phyloP scores from a whole-genome alignment of 2,113 vertebrate genomes.

The Dromiciops gliroides region DNA sequence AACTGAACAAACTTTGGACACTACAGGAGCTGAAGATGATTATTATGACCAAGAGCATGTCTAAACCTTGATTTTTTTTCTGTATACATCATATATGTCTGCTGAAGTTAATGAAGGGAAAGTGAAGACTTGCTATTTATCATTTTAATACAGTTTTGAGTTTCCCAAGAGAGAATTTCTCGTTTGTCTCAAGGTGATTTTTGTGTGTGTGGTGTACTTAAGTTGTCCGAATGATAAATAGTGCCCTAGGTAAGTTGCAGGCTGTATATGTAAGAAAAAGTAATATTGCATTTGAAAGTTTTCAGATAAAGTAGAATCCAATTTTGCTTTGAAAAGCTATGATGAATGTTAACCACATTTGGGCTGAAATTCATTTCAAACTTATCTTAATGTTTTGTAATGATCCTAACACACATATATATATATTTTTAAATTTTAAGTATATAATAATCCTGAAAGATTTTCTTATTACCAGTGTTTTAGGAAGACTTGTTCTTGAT shows the following conservation, averaged over 20 bases:
- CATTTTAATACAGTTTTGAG: conserved; percentile 83
- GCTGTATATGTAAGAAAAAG: conserved; percentile 76
- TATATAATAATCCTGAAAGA: conserved; percentile 37
- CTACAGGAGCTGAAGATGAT: conserved; percentile 69
- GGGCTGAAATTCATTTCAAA: conserved; percentile 75
- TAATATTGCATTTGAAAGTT: conserved; percentile 82
- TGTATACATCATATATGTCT: conserved; percentile 76
- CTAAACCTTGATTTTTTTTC: conserved; percentile 64
- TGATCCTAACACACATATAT: conserved; percentile 55
- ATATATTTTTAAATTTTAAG: conserved; percentile 56
- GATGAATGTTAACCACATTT: conserved; percentile 82
- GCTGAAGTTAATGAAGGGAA: conserved; percentile 81
- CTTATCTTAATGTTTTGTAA: conserved; percentile 70
- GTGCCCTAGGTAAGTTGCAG: conserved; percentile 79
- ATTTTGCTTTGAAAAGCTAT: conserved; percentile 80
- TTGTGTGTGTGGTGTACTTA: conserved; percentile 75
- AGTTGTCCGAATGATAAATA: conserved; percentile 87
- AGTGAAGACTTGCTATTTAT: conserved; percentile 78
- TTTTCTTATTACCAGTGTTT: conserved; percentile 49
- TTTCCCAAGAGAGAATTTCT: conserved; percentile 81
- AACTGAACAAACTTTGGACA: conserved; percentile 72
- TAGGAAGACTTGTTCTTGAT: neutral
- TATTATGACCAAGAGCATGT: conserved; percentile 74
- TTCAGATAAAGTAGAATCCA: conserved; percentile 83
- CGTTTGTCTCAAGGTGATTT: conserved; percentile 83